A percentile compares a stretch with the other conserved stretches of the same genome.
Evolutionary conservation across 2,888 invertebrate species (phyloP).

Genomic region (Drosophila demipolita): DNA sequence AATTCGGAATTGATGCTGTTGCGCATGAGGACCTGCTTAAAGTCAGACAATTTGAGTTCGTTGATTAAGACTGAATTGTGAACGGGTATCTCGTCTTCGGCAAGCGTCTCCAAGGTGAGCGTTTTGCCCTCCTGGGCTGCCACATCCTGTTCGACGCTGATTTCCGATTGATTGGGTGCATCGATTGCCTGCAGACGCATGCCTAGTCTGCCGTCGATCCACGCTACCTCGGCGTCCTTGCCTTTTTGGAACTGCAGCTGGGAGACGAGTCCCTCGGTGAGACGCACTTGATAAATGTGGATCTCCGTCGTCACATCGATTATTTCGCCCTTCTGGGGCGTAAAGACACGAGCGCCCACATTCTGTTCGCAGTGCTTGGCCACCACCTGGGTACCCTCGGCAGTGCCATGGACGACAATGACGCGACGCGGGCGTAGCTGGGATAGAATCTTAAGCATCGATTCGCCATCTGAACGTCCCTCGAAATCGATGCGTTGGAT

Average conservation of each 20-base stretch:
- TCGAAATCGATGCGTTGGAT: slow-evolving; percentile 99
- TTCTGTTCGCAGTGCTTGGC: slow-evolving; percentile 89
- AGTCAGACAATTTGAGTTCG: slow-evolving; percentile 95
- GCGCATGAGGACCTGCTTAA: slow-evolving; percentile 92
- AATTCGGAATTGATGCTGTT: slow-evolving; percentile 94
- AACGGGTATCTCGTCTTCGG: slow-evolving; percentile 86
- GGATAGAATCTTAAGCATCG: slow-evolving; percentile 91
- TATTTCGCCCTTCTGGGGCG: slow-evolving; percentile 91
- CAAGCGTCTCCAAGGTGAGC: slow-evolving; percentile 89
- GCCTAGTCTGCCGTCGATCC: slow-evolving; percentile 94
- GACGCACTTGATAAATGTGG: slow-evolving; percentile 97
- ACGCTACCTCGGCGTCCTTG: slow-evolving; percentile 97
- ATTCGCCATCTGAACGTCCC: slow-evolving; percentile 95
- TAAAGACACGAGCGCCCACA: slow-evolving; percentile 91
- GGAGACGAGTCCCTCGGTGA: slow-evolving; percentile 96
- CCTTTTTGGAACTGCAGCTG: slow-evolving; percentile 93
- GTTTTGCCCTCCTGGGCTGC: slow-evolving; percentile 86
- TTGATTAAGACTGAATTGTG: slow-evolving; percentile 96
- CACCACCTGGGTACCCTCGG: slow-evolving; percentile 89
- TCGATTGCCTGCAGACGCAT: slow-evolving; percentile 88
- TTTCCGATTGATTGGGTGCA: slow-evolving; percentile 77
- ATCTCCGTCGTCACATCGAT: slow-evolving; percentile 99
- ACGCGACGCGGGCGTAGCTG: slow-evolving; percentile 93
- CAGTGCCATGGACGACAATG: slow-evolving; percentile 91
- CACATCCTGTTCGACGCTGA: slow-evolving; percentile 74